Base-by-base conservation (phyloP, 2,113 vertebrate genomes). In the Pedionomus torquatus region DNA sequence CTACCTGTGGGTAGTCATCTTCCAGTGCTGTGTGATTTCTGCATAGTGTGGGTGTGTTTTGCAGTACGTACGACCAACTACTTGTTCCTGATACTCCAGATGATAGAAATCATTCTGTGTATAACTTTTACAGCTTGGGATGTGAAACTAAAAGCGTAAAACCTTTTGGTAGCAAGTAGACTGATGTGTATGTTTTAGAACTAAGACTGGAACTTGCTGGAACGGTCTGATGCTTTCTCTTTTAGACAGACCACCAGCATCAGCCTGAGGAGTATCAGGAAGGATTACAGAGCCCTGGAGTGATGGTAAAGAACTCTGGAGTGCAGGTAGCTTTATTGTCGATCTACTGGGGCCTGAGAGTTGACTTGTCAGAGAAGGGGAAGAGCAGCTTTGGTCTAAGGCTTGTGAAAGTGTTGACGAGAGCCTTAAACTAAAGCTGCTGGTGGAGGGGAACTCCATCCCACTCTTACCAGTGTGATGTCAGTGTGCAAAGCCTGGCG, bases 31-130 rank as follows among this genome's bases (percentile, higher is more conserved):
- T 13, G 2, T 39, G 30, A 43, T 61, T 87, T 15, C 41, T 44
- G 2, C 4, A 1, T 17, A 24, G 16, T 13, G 9, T 16, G 25
- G 2, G 4, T 0, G 0, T 23, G 52, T 89, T 81, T 70, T 74
- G 23, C 7, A 51, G 63, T 85, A 37, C 75, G 65, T 57, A 15
- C 14, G 69, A 11, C 17, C 69, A 24, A 60, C 60, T 2, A 12
- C 2, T 76, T 86, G 25, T 68, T 90, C 33, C 28, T 55, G 15
- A 37, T 69, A 46, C 16, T 8, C 13, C 24, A 31, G 31, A 9
- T 75, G 28, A 20, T 28, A 37, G 57, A 63, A 87, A 26, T 3
- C 0, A 1, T 84, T 82, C 11, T 49, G 18, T 43, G 0, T 66
- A 0, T 63, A 54, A 65, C 14, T 92, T 89, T n/a, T 5, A 24